Base-by-base conservation (phyloP, 2,888 invertebrate species). In the Dysmachus trigonus region DNA sequence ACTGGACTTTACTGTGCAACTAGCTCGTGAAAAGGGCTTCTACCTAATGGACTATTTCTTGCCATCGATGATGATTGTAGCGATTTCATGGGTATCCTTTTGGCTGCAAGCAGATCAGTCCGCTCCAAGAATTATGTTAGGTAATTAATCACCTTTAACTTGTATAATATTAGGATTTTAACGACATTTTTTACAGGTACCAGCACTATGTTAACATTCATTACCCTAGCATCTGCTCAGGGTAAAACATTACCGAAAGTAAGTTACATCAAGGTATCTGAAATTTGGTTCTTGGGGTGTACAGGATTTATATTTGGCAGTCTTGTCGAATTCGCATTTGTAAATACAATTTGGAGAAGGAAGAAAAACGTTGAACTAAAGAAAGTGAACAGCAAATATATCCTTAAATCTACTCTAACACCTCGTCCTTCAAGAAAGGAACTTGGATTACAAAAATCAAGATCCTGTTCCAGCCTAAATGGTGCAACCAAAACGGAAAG, bases 1-100 rank as follows among this genome's bases (percentile, higher is more conserved):
- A 0, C 93, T 97, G 22, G 95, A 95, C 86, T 96, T 97, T 90
- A 95, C 95, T 2, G 96, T 97, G 89, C 95, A 95, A 89, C 92
- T 97, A 74, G 95, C 95, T 0, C 94, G 97, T 74, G 96, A 97
- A 92, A 96, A 96, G 88, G 97, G 97, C 33, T 97, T 96, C 91
- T 97, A 97, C 91, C 93, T 97, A 88, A 96, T 97, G 95, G 97
- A 97, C 90, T 97, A 97, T 90, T 97, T 96, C 89, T 94, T 97
- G 88, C 97, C 97, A 2, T 97, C 97, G 7, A 96, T 97, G 93
- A 94, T 97, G 90, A 95, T 97, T 89, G 97, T 97, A 1, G 95
- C 95, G 6, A 96, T 96, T 89, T 97, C 97, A 0, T 97, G 97
- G 97, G 97, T 97, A 13, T 96, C 97, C 0, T 97, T 97, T 91